Percentiles rank a stretch among this genome's conserved stretches.
phyloP scores from a whole-genome alignment of 1,140 invertebrate species.

The Drosophila neocordata region DNA sequence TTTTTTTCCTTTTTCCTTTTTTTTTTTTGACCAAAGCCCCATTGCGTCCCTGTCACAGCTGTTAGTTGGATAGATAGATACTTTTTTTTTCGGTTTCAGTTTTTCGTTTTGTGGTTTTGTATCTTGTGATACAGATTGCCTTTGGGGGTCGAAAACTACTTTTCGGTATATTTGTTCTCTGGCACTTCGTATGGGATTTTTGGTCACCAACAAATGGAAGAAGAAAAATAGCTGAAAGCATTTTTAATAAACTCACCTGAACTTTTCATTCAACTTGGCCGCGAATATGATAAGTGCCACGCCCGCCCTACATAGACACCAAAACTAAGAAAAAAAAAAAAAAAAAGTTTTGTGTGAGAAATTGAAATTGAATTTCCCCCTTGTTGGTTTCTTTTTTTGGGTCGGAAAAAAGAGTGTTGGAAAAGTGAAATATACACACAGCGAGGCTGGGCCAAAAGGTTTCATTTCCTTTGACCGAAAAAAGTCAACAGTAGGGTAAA shows the following conservation, averaged over 20 bases:
- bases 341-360: slow-evolving; percentile 48
- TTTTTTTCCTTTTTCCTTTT: not conserved
- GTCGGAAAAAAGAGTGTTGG: slow-evolving; percentile 52
- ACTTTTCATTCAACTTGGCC: slow-evolving; percentile 46
- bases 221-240: slow-evolving; percentile 32
- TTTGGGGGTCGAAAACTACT: slow-evolving; percentile 10
- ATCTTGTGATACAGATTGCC: slow-evolving; percentile 4
- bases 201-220: not conserved
- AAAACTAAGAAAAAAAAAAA: slow-evolving; percentile 12
- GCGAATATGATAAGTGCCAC: slow-evolving; percentile 74
- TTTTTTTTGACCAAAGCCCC: slow-evolving; percentile 1
- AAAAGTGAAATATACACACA: slow-evolving; percentile 58
- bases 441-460: not conserved
- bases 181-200: slow-evolving; percentile 3
- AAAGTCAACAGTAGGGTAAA: slow-evolving; percentile 2
- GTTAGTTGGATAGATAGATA: slow-evolving; percentile 8
- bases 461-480: slow-evolving; percentile 42
- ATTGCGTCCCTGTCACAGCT: slow-evolving; percentile 6
- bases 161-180: slow-evolving; percentile 12
- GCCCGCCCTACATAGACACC: slow-evolving; percentile 29
- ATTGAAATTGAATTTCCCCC: slow-evolving; percentile 76
- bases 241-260: slow-evolving; percentile 54
- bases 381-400: not conserved
- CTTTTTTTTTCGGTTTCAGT: not conserved
- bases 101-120: slow-evolving; percentile 13